Evolutionary conservation across 2,888 invertebrate species (phyloP), one percentile per base, ranked within the genome.

Genomic region (Diogma glabrata): DNA sequence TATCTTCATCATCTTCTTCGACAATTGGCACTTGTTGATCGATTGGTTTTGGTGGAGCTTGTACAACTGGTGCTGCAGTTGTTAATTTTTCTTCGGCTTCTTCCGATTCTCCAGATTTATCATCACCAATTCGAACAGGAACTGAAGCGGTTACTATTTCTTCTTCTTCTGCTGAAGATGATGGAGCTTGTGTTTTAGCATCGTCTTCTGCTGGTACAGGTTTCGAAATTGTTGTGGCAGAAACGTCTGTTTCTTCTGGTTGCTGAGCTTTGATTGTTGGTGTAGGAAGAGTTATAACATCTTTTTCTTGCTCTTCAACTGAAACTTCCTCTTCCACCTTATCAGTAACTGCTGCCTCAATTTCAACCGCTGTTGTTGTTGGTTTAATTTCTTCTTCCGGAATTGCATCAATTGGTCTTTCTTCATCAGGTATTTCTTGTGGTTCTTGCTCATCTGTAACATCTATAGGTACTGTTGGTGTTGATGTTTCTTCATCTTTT

Each of bases 41-140:
- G 3, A 36, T 28, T 24, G 70, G 70, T 59, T 69, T 70, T 2
- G n/a, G n/a, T n/a, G n/a, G n/a, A n/a, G n/a, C n/a, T n/a, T n/a
- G 23, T 6, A 5, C 20, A n/a, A 22, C 22, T 50, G 26, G 16
- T 45, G 51, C 47, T 24, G 14, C 26, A 46, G 53, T 49, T 17
- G 26, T 49, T 8, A 43, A 20, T 16, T 49, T 26, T 9, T 51
- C 53, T 30, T 40, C 52, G 28, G 12, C 36, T 5, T 38, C 49
- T 33, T 17, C 14, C 19, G 12, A 16, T 53, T 17, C 49, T 36
- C 47, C 23, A 50, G 49, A 16, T 26, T 40, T 17, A 22, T 24
- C n/a, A n/a, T n/a, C n/a, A n/a, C n/a, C n/a, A n/a, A n/a, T n/a
- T n/a, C n/a, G n/a, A n/a, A n/a, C n/a, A n/a, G n/a, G n/a, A n/a